Conservation (phyloP, 2,888 invertebrate species). For the Actias luna region DNA sequence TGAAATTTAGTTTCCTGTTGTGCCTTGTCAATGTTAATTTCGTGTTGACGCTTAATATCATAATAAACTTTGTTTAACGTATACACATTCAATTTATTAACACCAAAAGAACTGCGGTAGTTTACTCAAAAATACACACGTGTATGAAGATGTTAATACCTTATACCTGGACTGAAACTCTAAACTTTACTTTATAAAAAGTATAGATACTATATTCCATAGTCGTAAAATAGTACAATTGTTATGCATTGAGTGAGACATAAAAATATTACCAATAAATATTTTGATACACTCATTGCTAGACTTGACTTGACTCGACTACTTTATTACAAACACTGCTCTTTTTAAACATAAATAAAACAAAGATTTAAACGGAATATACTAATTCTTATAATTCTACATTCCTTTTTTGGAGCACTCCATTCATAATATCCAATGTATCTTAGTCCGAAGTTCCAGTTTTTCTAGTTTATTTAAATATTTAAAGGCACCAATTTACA, state of each 20-base stretch:
- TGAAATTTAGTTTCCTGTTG: slow-evolving; percentile 58
- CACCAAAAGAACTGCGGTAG: not conserved
- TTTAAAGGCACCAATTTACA: not conserved
- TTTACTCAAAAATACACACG: not conserved
- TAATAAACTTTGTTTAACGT: slow-evolving; percentile 12
- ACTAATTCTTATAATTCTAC: not conserved
- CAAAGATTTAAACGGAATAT: not conserved
- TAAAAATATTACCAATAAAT: not conserved
- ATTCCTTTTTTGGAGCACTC: not conserved
- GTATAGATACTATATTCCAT: not conserved
- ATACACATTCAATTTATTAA: slow-evolving; percentile 13
- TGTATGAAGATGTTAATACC: not conserved
- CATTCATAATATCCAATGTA: not conserved
- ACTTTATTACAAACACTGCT: not conserved
- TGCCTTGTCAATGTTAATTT: slow-evolving; percentile 40
- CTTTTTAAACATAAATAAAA: not conserved
- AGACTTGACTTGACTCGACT: not conserved
- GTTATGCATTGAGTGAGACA: not conserved
- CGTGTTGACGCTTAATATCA: slow-evolving; percentile 24
- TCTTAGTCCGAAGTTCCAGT: not conserved
- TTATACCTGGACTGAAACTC: no score
- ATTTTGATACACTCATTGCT: not conserved
- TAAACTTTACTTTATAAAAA: not conserved
- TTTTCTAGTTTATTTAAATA: not conserved
- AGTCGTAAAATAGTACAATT: no score